Percentiles rank a stretch among this genome's conserved stretches.
Evolutionary conservation across 2,797 vertebrate species (phyloP).

Genomic region (Poeciliopsis gracilis): DNA sequence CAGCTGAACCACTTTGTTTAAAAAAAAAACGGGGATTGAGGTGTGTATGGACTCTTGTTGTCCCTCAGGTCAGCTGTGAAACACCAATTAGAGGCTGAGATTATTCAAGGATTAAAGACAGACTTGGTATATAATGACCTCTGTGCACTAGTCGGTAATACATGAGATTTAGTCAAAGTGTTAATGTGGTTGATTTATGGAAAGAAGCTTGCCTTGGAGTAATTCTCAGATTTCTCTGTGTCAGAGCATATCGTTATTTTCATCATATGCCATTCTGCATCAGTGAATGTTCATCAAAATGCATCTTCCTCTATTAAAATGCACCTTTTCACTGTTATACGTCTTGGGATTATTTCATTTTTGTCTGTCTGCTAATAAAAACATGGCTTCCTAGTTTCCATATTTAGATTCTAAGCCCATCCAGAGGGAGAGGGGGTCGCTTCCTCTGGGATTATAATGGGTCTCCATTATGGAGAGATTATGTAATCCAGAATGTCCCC

Average conservation of each 20-base stretch:
- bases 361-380: not conserved
- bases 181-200: not conserved
- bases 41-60: not conserved
- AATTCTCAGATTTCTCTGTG: not conserved
- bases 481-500: slow-evolving; percentile 60
- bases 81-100: slow-evolving; percentile 7
- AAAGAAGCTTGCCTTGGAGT: slow-evolving; percentile 1
- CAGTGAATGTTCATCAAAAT: slow-evolving; percentile 8
- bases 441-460: slow-evolving; percentile 40
- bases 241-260: slow-evolving; percentile 1
- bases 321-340: not conserved
- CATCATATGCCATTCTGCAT: not conserved
- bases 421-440: not conserved
- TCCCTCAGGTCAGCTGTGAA: slow-evolving; percentile 23
- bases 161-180: not conserved
- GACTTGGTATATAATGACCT: slow-evolving; percentile 10
- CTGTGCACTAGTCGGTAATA: not conserved
- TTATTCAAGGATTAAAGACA: slow-evolving; percentile 5
- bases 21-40: not conserved
- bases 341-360: not conserved
- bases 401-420: slow-evolving; percentile 27
- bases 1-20: slow-evolving; percentile 42
- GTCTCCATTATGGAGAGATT: slow-evolving; percentile 54
- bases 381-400: not conserved
- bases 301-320: not conserved